A percentile compares a stretch with the other conserved stretches of the same genome.
phyloP scores from a whole-genome alignment of 2,888 invertebrate species.

The Lepidocyrtoides sp. region DNA sequence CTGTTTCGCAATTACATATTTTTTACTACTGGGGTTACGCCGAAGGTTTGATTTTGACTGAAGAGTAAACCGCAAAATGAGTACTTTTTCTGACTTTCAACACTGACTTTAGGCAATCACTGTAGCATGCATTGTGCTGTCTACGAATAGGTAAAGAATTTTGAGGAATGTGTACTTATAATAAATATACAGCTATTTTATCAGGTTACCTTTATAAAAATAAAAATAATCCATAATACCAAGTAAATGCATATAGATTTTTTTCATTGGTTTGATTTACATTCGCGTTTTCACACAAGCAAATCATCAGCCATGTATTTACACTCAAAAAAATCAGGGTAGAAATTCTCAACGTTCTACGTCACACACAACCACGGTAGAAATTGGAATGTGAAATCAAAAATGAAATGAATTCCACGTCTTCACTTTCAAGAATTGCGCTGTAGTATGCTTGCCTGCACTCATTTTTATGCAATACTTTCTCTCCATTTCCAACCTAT shows the following conservation, averaged over 20 bases:
- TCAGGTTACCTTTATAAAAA: not conserved
- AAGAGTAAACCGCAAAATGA: not conserved
- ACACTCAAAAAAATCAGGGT: not conserved
- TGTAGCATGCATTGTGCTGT: too few species aligned
- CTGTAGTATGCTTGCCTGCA: not conserved
- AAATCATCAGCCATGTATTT: not conserved
- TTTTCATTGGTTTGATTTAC: not conserved
- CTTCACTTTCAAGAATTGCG: not conserved
- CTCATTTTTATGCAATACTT: not conserved
- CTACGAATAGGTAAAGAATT: too few species aligned
- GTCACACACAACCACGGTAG: conserved; percentile 1
- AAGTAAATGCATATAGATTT: not conserved
- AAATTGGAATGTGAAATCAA: not conserved
- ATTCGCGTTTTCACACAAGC: not conserved
- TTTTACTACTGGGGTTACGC: not conserved
- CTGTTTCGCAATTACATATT: not conserved
- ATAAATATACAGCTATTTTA: too few species aligned
- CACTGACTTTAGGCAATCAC: not conserved
- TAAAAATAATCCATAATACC: conserved; percentile 18
- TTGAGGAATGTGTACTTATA: too few species aligned
- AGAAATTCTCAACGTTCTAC: not conserved
- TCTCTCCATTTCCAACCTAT: not conserved
- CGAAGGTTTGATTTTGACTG: not conserved
- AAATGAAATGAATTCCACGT: not conserved
- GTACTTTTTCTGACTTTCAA: not conserved